Evolutionary conservation across 2,797 vertebrate genomes (phyloP), one percentile per base, ranked within the genome.

Genomic region (Muraenolepis orangiensis): DNA sequence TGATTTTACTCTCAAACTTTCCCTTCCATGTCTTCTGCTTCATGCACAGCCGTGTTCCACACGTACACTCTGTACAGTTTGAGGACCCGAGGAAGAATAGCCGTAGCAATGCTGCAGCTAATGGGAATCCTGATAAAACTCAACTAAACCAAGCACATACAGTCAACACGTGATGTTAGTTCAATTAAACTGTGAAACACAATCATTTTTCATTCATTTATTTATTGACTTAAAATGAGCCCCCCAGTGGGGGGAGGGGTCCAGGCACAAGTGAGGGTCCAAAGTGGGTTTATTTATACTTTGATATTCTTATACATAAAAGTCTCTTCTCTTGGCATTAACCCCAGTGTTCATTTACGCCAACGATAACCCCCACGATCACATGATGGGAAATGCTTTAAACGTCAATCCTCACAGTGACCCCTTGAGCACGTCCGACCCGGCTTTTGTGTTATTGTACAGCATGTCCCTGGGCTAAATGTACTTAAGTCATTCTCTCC

Each of bases 1-100:
- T 86, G 87, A 82, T 84, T 69, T 30, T 32, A n/a, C 28, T 18
- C 23, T 51, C 70, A 7, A 18, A 23, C 68, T 42, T 36, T 40
- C 30, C 14, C 69, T 40, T 36, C n/a, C 31, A 34, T 42, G 32
- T 72, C 71, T 72, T 11, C 8, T 20, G 30, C 30, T 72, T 72
- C 46, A 3, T 29, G 20, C n/a, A 69, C 20, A 10, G n/a, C n/a
- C 28, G 32, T 34, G 32, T 34, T 34, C 3, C 3, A 34, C 20
- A 38, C 36, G 12, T 38, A 11, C 36, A 38, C n/a, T n/a, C n/a
- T n/a, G n/a, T n/a, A n/a, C n/a, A n/a, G n/a, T n/a, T n/a, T n/a
- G n/a, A n/a, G n/a, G n/a, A n/a, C n/a, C n/a, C n/a, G n/a, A n/a
- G n/a, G n/a, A n/a, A n/a, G n/a, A n/a, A n/a, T n/a, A n/a, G n/a